A percentile compares a stretch with the other conserved stretches of the same genome.
Evolutionary conservation across 2,113 vertebrate species (phyloP).

Genomic region (Centropristis striata): DNA sequence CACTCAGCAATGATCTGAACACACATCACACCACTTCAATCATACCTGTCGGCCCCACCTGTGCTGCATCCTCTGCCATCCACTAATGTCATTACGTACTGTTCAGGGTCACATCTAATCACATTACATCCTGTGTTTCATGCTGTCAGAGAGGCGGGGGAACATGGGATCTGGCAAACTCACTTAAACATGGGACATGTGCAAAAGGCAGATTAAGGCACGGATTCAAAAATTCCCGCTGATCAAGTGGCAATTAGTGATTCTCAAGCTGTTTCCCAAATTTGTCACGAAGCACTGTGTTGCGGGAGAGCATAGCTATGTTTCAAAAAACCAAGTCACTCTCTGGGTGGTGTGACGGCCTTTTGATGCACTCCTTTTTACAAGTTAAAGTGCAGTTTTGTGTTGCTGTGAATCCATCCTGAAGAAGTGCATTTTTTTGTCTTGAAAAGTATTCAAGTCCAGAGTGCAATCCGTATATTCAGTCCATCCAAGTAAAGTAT

Average conservation of each 20-base stretch:
- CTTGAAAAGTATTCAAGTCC: too few species aligned
- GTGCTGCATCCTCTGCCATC: neutral
- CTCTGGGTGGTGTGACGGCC: conserved; percentile 6
- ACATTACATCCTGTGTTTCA: conserved; percentile 5
- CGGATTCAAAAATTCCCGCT: conserved; percentile 33
- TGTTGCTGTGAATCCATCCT: too few species aligned
- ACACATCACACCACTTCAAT: neutral
- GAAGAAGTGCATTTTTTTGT: too few species aligned
- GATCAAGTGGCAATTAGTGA: conserved; percentile 51
- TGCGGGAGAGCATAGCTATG: neutral
- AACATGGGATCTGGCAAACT: conserved; percentile 20
- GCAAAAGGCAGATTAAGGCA: conserved; percentile 30
- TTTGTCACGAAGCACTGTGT: conserved; percentile 37
- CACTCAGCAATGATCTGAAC: conserved; percentile 12
- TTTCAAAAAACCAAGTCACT: conserved; percentile 28
- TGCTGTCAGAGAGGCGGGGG: conserved; percentile 9
- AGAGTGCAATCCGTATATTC: too few species aligned
- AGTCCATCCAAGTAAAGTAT: too few species aligned
- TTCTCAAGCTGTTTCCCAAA: conserved; percentile 52
- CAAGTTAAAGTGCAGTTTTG: conserved; percentile 5
- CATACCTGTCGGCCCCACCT: conserved; percentile 14
- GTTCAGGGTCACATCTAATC: conserved; percentile 36
- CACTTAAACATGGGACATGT: conserved; percentile 27
- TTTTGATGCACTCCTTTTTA: too few species aligned
- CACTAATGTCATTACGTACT: neutral